phyloP scores from a whole-genome alignment of 2,797 vertebrate species.

The Tarsius wallacei region DNA sequence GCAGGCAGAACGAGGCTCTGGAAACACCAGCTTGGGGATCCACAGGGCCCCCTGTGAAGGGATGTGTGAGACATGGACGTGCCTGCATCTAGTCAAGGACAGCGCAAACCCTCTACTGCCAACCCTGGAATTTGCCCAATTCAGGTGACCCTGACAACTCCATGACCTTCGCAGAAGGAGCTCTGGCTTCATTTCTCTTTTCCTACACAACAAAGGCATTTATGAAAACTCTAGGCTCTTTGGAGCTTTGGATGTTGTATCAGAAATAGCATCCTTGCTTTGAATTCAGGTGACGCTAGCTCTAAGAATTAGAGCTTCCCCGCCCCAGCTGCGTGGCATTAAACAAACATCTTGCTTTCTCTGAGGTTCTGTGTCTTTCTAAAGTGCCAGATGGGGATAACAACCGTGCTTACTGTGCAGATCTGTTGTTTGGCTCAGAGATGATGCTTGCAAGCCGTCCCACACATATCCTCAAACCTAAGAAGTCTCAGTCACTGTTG shows the following conservation, averaged over 20 bases:
- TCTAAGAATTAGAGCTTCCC: fast-evolving
- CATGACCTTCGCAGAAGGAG: fast-evolving
- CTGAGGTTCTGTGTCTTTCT: not conserved
- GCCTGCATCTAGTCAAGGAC: too few relatives aligned
- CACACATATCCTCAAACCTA: not conserved
- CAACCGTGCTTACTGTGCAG: not conserved
- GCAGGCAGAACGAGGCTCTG: not conserved
- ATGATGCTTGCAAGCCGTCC: not conserved
- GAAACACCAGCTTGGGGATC: fast-evolving
- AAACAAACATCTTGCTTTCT: not conserved
- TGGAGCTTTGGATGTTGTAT: not conserved
- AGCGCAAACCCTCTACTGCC: fast-evolving
- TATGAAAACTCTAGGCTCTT: not conserved
- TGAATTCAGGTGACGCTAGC: not conserved
- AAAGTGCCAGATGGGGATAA: not conserved
- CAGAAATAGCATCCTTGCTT: not conserved
- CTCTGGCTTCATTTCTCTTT: not conserved
- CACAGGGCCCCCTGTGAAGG: not conserved
- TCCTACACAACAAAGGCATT: not conserved
- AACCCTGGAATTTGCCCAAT: not conserved
- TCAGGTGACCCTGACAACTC: not conserved
- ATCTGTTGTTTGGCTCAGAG: not conserved
- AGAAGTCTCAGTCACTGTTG: not conserved
- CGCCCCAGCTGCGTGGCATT: not conserved
- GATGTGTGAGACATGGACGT: fast-evolving